Percentiles rank a stretch among this genome's conserved stretches.
Conservation (phyloP, 1,140 invertebrate species). For the Adelges cooleyi region DNA sequence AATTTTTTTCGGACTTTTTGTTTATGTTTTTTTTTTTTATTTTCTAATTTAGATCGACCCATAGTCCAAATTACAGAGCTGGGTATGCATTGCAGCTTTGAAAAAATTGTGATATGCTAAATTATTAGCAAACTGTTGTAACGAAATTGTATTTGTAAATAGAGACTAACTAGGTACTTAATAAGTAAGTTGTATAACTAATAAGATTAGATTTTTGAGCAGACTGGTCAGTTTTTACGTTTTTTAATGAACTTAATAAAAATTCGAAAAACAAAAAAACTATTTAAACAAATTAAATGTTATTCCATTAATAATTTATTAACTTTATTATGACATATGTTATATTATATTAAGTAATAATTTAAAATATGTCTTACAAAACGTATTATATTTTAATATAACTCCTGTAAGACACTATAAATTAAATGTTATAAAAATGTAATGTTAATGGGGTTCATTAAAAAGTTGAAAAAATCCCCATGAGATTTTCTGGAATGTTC, state of each 20-base stretch:
- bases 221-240: conserved; percentile 16
- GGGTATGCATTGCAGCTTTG: conserved; percentile 28
- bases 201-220: conserved; percentile 12
- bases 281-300: not conserved
- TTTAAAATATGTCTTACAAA: conserved; percentile 15
- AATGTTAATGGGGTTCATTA: no score
- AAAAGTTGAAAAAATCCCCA: not conserved
- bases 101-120: conserved; percentile 28
- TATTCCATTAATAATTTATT: conserved; percentile 21
- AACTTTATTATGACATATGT: conserved; percentile 3
- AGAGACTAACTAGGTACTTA: conserved; percentile 23
- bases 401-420: not conserved
- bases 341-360: not conserved
- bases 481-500: conserved; percentile 5
- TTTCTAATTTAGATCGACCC: conserved; percentile 22
- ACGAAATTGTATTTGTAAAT: conserved; percentile 19
- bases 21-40: conserved; percentile 28
- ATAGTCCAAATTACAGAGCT: conserved; percentile 27
- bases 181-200: conserved; percentile 23
- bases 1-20: conserved; percentile 23
- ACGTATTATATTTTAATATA: conserved; percentile 21
- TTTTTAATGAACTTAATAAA: not conserved
- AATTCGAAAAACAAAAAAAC: not conserved
- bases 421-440: no score
- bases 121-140: conserved; percentile 20